Conservation (phyloP, 2,113 vertebrate species). For the Sisor rabdophorus region DNA sequence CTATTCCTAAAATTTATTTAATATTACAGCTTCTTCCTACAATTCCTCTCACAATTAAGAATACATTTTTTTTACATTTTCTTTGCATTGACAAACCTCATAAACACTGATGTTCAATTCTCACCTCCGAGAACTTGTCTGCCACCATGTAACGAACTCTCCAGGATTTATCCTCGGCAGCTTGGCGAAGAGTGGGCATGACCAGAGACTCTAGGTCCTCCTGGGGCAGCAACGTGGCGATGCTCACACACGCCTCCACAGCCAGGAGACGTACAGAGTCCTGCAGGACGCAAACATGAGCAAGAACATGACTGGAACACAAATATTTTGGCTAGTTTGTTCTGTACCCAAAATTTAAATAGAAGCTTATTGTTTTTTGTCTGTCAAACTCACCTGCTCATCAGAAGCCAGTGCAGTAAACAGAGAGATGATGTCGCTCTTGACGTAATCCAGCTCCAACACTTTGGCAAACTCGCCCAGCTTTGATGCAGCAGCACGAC, state of each 20-base stretch:
- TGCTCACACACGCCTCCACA: slow-evolving; percentile 86
- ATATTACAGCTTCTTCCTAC: no score
- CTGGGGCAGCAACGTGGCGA: slow-evolving; percentile 79
- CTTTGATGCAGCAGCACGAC: slow-evolving; percentile 86
- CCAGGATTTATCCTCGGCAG: slow-evolving; percentile 89
- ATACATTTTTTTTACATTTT: no score
- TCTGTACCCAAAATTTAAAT: neutral
- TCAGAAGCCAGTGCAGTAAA: slow-evolving; percentile 86
- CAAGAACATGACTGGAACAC: neutral
- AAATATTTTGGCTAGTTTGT: neutral
- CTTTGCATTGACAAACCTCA: no score
- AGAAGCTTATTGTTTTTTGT: neutral
- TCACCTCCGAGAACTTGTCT: slow-evolving; percentile 88
- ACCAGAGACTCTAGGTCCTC: slow-evolving; percentile 83
- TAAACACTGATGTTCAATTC: neutral
- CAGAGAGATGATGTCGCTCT: slow-evolving; percentile 86
- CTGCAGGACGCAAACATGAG: slow-evolving; percentile 49
- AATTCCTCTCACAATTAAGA: no score
- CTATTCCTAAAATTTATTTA: no score
- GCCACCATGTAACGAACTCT: slow-evolving; percentile 91
- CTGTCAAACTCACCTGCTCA: slow-evolving; percentile 75
- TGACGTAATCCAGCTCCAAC: slow-evolving; percentile 85
- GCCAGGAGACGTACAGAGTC: slow-evolving; percentile 84
- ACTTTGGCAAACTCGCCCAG: slow-evolving; percentile 89
- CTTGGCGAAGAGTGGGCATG: slow-evolving; percentile 82